phyloP scores from a whole-genome alignment of 2,113 vertebrate genomes.

The Tychaedon coryphoeus region DNA sequence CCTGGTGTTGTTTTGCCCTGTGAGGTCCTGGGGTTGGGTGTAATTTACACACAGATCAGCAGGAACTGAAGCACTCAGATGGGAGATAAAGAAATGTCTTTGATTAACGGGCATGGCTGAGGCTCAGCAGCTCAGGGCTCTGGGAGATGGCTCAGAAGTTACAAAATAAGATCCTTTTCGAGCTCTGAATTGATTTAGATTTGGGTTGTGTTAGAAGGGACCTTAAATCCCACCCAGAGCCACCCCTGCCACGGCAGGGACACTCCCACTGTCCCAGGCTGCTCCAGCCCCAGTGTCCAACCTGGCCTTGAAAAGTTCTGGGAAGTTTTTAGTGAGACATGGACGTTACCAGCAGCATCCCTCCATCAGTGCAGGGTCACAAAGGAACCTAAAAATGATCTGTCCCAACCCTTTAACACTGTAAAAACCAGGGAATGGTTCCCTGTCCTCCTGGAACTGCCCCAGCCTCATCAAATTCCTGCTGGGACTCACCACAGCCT shows the following conservation, averaged over 20 bases:
- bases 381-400: background rate
- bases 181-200: background rate
- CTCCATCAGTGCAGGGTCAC: background rate
- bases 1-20: background rate
- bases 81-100: background rate
- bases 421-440: background rate
- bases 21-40: background rate
- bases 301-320: background rate
- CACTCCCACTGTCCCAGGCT: background rate
- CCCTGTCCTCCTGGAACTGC: background rate
- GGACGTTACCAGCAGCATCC: background rate
- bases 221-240: background rate
- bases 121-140: background rate
- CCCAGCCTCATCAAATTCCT: background rate
- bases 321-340: background rate
- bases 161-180: fast-evolving
- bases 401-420: background rate
- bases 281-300: fast-evolving
- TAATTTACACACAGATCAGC: background rate
- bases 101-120: background rate
- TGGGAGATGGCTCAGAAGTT: background rate
- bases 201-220: background rate
- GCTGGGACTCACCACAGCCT: background rate
- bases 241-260: background rate
- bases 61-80: background rate